Percentiles rank a stretch among this genome's conserved stretches.
phyloP scores from a whole-genome alignment of 2,888 invertebrate genomes.

The Miltochrista miniata region DNA sequence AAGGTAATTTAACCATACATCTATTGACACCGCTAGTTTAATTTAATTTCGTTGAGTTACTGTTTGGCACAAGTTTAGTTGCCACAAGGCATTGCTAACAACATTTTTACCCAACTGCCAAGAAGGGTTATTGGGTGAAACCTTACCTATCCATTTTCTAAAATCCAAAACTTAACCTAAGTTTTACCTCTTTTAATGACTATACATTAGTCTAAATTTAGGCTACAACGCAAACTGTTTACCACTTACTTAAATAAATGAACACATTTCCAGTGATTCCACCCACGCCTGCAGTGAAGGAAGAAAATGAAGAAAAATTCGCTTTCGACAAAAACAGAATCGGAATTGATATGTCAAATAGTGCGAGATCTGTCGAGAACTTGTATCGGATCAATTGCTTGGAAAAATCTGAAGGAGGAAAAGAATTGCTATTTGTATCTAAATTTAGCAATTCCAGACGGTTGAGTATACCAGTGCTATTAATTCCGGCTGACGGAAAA shows the following conservation, averaged over 20 bases:
- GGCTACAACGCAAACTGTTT: background rate
- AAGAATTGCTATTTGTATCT: slow-evolving; percentile 65
- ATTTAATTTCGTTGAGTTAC: no score
- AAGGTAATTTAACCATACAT: no score
- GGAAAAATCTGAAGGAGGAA: slow-evolving; percentile 50
- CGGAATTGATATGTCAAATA: slow-evolving; percentile 37
- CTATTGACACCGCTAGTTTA: no score
- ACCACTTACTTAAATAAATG: background rate
- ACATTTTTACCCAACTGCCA: no score
- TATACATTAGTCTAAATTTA: background rate
- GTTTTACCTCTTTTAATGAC: background rate
- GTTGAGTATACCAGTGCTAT: slow-evolving; percentile 72
- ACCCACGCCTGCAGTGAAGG: slow-evolving; percentile 67
- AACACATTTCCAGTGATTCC: slow-evolving; percentile 67
- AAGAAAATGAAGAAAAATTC: slow-evolving; percentile 59
- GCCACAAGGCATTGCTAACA: no score
- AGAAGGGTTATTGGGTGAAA: no score
- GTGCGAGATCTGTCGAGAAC: slow-evolving; percentile 69
- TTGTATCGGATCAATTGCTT: slow-evolving; percentile 52
- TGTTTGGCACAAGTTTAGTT: no score
- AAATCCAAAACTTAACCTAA: no score
- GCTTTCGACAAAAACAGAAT: slow-evolving; percentile 53
- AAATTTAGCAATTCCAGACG: slow-evolving; percentile 65
- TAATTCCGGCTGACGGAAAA: slow-evolving; percentile 62
- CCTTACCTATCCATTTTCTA: no score